Evolutionary conservation across 2,888 invertebrate species (phyloP).

Genomic region (Noctua pronuba): DNA sequence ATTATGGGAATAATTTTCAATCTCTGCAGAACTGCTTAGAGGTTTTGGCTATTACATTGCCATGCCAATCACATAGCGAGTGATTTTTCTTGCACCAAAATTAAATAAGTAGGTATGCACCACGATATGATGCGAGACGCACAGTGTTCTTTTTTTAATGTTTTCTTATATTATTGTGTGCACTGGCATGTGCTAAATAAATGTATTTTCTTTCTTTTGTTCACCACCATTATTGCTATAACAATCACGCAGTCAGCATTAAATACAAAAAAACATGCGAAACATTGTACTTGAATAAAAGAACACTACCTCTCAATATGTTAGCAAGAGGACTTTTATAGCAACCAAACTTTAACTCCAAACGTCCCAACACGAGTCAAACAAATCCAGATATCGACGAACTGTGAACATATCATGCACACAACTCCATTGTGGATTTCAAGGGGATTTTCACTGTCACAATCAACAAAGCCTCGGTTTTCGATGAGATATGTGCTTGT

Average conservation of each 20-base stretch:
- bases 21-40: not conserved
- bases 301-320: not conserved
- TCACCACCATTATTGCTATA: not conserved
- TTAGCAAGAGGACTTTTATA: not conserved
- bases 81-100: not conserved
- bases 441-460: slow-evolving; percentile 55
- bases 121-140: no score
- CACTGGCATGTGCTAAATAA: no score
- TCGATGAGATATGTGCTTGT: slow-evolving; percentile 52
- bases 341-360: slow-evolving; percentile 1
- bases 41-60: not conserved
- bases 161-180: no score
- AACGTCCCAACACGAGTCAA: slow-evolving; percentile 23
- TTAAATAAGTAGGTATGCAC: not conserved
- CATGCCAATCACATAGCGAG: not conserved
- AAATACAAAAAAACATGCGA: not conserved
- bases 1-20: not conserved
- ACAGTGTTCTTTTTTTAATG: no score
- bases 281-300: not conserved
- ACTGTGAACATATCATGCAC: slow-evolving; percentile 34
- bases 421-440: slow-evolving; percentile 45
- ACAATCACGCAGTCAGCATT: not conserved
- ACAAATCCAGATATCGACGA: slow-evolving; percentile 41
- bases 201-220: no score
- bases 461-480: slow-evolving; percentile 56